Base-by-base conservation (phyloP, 1,140 invertebrate species). In the Laupala kohalensis region DNA sequence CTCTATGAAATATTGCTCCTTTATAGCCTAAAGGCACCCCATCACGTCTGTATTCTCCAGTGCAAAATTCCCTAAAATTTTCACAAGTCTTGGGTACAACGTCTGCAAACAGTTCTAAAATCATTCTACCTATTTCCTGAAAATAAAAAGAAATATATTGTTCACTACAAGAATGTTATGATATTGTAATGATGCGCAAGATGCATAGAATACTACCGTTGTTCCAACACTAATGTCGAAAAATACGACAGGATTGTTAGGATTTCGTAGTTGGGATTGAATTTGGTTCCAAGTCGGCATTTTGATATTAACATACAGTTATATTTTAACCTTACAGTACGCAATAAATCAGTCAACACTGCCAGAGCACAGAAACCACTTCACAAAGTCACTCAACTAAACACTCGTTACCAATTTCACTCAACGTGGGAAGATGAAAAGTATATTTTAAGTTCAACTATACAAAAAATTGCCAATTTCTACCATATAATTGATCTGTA, bases 21-120 rank as follows among this genome's bases (percentile, higher is more conserved):
- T 99, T 99, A 78, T 93, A 99, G 28, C 97, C 96, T 27, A 97
- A 86, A 0, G 96, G 95, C n/a, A 99, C 94, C 25, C 93, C 93
- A 78, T 99, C 97, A 75, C 89, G 84, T 75, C 89, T 85, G 74
- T 87, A 89, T 84, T 99, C 97, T 26, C 98, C 98, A 0, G 97
- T 99, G 80, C 98, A 99, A 79, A 99, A 92, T 79, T 98, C 94
- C 74, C 97, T 88, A 78, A 99, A 99, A 82, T 99, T 99, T 85
- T 99, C 98, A 76, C 94, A 95, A 6, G 97, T 99, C 84, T 93
- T 96, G 15, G 98, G 97, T 6, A 96, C 95, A 30, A 95, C 88
- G 84, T 99, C 96, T 3, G 95, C 91, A 85, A 95, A 99, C 6
- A 99, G 81, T 83, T 99, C 97, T 81, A 99, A 93, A 75, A 97